Base-by-base conservation (phyloP, 2,113 vertebrate species). In the Epinephelus lanceolatus region DNA sequence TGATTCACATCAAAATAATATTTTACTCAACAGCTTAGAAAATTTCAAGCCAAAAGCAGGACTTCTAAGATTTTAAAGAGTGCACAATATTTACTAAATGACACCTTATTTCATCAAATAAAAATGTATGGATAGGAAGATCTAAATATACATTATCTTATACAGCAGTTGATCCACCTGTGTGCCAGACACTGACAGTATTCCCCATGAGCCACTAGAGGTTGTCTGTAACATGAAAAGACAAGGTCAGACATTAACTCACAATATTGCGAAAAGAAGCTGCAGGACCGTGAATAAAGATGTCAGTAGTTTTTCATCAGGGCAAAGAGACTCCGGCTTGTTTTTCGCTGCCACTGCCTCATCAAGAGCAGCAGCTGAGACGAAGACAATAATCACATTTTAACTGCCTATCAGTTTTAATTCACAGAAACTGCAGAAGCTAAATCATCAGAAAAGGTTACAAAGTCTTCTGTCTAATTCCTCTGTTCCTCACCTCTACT, bases 401-500 rank as follows among this genome's bases (percentile, higher is more conserved):
- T 63, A 80, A 68, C 71, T 0, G 65, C 4, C 52, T 6, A 83
- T 90, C 73, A 61, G n/a, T 56, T 83, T 84, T 57, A 83, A 56
- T 71, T 88, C 76, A 76, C 71, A 55, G 61, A 19, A 15, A 21
- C 21, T 56, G 53, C 37, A 55, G 25, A 23, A 37, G 62, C 4
- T 18, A 81, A 72, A 69, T 60, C 74, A 37, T 18, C 74, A 45
- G 30, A 56, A 65, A 45, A 21, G 49, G 30, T 37, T 25, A 71
- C 62, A 42, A n/a, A 88, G 67, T 61, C 47, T 74, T 65, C 70
- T 66, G 52, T 85, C 78, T 82, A 63, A 73, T 86, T 76, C 78
- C 79, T 86, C 17, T 40, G 56, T 76, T 80, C 80, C 59, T 78
- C 67, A 72, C 66, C 75, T 86, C 70, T 57, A 62, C 85, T 76